These are phyloP conservation scores for Acanthosepion pharaonis DNA, from an alignment of 2,888 invertebrate species.

Conservation along the genomic window DNA sequence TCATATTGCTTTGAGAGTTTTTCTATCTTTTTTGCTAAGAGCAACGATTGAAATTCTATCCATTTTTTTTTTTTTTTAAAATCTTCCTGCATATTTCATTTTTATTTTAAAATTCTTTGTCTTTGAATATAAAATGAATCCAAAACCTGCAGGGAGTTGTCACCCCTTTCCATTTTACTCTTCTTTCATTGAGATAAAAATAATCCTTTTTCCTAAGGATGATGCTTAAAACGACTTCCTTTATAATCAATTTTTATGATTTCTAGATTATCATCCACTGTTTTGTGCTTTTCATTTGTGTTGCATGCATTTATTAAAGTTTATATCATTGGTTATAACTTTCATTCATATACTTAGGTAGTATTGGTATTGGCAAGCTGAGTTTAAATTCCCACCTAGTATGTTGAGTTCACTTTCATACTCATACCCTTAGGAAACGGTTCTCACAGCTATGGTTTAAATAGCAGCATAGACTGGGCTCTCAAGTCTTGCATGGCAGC, in stretches of 20 bases:
- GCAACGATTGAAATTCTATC: background rate
- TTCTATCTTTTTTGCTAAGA: background rate
- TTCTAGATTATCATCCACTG: background rate
- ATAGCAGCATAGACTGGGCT: no score
- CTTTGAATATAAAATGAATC: background rate
- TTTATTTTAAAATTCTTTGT: background rate
- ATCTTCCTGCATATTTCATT: background rate
- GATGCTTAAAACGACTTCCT: background rate
- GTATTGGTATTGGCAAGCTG: no score
- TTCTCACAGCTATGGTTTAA: no score
- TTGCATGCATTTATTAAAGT: background rate
- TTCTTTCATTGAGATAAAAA: background rate
- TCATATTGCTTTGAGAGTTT: background rate
- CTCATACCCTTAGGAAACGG: no score
- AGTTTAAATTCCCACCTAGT: no score
- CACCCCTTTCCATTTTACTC: background rate
- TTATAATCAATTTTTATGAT: background rate
- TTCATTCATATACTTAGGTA: no score
- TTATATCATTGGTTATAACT: no score
- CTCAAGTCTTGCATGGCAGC: no score
- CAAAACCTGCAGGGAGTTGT: no score
- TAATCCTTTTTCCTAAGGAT: background rate
- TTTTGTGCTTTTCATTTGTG: background rate
- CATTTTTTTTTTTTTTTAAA: background rate
- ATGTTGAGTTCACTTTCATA: no score